These are phyloP conservation scores for Herminia tarsipennalis DNA, from an alignment of 2,888 invertebrate species.

Conservation along the genomic window DNA sequence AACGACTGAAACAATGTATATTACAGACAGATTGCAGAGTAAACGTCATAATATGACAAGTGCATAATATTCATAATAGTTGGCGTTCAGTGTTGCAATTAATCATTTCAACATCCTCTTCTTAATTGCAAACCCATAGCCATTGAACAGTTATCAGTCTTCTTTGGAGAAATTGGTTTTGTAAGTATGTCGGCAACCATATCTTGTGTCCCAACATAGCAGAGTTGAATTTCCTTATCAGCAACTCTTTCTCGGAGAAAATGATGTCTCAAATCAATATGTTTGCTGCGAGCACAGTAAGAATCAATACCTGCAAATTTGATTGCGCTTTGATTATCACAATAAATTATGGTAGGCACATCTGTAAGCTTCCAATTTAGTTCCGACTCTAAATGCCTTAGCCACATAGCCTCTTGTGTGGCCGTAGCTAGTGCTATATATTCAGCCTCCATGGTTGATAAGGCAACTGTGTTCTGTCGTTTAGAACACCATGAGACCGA, in stretches of 20 bases:
- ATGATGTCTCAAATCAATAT: conserved; percentile 27
- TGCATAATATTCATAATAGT: too few relatives aligned
- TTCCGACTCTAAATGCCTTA: conserved; percentile 24
- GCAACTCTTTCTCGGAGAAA: conserved; percentile 26
- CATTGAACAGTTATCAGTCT: conserved; percentile 12
- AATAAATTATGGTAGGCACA: conserved; percentile 17
- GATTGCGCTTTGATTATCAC: conserved; percentile 37
- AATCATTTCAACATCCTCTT: conserved; percentile 16
- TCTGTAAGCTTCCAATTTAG: conserved; percentile 3
- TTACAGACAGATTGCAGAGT: too few relatives aligned
- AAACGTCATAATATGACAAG: too few relatives aligned
- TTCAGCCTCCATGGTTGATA: conserved; percentile 29
- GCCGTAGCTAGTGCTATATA: conserved; percentile 32
- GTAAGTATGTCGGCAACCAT: conserved; percentile 30
- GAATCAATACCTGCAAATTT: conserved; percentile 17
- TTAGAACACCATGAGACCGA: conserved; percentile 37
- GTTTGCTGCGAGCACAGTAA: conserved; percentile 25
- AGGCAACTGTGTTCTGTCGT: conserved; percentile 19
- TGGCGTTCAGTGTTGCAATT: conserved; percentile 3
- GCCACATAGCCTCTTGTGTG: conserved; percentile 35
- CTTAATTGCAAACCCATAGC: conserved; percentile 26
- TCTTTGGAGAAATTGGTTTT: conserved; percentile 18
- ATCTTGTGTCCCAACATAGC: conserved; percentile 8
- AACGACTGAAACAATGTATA: too few relatives aligned
- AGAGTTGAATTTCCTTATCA: conserved; percentile 11